Conservation (phyloP, 2,888 invertebrate species). For the Steinernema scapterisci region DNA sequence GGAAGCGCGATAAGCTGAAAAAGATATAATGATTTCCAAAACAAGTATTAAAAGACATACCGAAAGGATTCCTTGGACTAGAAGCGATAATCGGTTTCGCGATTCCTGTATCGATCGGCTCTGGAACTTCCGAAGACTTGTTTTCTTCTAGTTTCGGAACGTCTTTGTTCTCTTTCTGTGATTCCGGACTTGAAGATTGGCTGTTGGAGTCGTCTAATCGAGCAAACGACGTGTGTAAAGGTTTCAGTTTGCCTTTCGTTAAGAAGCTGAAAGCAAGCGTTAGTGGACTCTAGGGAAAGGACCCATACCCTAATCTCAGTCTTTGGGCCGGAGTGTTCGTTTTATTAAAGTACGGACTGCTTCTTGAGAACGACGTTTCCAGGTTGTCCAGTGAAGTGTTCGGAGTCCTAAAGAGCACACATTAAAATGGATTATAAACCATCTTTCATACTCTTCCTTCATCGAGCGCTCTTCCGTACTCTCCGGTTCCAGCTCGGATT, state of each 20-base stretch:
- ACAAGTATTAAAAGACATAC: background rate
- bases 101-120: background rate
- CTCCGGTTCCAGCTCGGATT: background rate
- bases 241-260: conserved; percentile 12
- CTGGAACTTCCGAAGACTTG: too few relatives aligned
- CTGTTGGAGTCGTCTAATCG: background rate
- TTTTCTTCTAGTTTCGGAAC: background rate
- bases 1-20: conserved; percentile 24
- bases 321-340: background rate
- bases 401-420: background rate
- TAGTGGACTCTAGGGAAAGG: background rate
- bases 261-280: background rate
- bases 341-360: background rate
- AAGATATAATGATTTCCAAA: background rate
- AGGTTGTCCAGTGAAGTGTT: background rate
- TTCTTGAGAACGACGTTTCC: background rate
- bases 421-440: background rate
- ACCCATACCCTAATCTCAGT: conserved; percentile 8
- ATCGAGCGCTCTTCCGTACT: background rate
- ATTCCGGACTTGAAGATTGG: background rate
- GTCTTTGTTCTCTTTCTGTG: background rate
- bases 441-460: background rate
- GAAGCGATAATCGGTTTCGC: background rate
- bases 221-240: background rate
- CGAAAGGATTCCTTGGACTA: conserved; percentile 17